Evolutionary conservation across 2,797 vertebrate species (phyloP), one percentile per base, ranked within the genome.

Genomic region (Urophycis tenuis): DNA sequence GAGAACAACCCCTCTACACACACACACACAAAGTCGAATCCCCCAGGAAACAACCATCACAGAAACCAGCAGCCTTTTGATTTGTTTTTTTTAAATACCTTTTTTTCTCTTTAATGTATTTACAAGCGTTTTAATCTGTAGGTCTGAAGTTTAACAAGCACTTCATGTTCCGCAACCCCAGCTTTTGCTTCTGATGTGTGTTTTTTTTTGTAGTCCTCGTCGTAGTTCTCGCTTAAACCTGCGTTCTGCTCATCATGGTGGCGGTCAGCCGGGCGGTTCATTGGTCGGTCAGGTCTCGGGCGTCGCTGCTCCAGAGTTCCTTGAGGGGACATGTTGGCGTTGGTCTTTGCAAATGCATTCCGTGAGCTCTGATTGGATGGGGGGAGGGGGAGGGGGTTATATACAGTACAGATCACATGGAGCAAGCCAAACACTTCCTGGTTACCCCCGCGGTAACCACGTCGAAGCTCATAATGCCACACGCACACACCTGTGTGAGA

Each of bases 71-170:
- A 53, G 34, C 35, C 7, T 72, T 33, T 35, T 30, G 8, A 11
- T 70, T 80, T 79, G 79, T 73, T 81, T 79, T 85, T 91, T 91
- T 92, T 87, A 91, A 91, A 92, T 90, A 89, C 84, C 84, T 90
- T 93, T 93, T 93, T 91, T 92, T 83, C 85, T 92, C 90, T 94
- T 94, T 94, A 93, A 95, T 97, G 90, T 97, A 96, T 98, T 96
- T 97, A 98, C 95, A 98, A 95, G 95, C 94, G 25, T 93, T 96
- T 96, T 95, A 94, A 94, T 93, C 94, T 95, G 95, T 94, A 95
- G 91, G 91, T 94, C 92, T 94, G 93, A 91, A 94, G 94, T 94
- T 95, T 94, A 94, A 94, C 94, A 95, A 95, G 94, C 92, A 94
- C 91, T 88, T 92, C 82, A 84, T 88, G 86, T 90, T 92, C 90